Percentiles rank a stretch among this genome's conserved stretches.
These are phyloP conservation scores for Drosophila neonasuta DNA, from an alignment of 2,888 invertebrate species.

Conservation along the genomic window DNA sequence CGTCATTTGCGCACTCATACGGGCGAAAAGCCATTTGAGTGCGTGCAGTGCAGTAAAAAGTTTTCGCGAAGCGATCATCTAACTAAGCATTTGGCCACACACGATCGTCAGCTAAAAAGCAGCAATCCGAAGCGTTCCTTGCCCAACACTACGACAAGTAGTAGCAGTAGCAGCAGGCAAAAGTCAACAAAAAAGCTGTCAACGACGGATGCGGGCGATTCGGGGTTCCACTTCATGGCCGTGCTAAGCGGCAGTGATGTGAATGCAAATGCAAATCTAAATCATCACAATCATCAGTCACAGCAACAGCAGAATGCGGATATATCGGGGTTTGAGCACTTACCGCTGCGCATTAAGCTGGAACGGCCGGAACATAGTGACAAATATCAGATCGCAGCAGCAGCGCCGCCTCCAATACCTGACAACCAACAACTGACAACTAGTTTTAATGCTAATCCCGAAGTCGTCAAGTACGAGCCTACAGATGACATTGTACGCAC, in stretches of 20 bases:
- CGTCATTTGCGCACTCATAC: conserved; percentile 80
- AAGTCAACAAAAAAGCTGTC: conserved; percentile 49
- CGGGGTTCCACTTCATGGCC: conserved; percentile 74
- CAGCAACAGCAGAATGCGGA: conserved; percentile 28
- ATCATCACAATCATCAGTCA: conserved; percentile 39
- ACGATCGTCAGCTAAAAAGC: conserved; percentile 71
- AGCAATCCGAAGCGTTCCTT: conserved; percentile 46
- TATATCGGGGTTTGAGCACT: conserved; percentile 39
- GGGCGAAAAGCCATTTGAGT: conserved; percentile 80
- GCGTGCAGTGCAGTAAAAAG: conserved; percentile 78
- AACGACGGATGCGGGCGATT: conserved; percentile 46
- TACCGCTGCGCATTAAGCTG: conserved; percentile 70
- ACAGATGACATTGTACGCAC: conserved; percentile 61
- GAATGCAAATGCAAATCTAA: conserved; percentile 20
- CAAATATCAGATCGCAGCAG: conserved; percentile 64
- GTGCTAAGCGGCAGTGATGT: conserved; percentile 51
- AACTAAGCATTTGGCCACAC: conserved; percentile 80
- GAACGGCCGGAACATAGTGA: conserved; percentile 68
- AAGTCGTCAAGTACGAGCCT: conserved; percentile 69
- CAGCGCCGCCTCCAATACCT: conserved; percentile 19
- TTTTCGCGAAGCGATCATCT: conserved; percentile 80
- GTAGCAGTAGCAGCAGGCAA: conserved; percentile 18
- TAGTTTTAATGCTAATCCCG: conserved; percentile 56
- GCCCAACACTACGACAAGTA: conserved; percentile 19
- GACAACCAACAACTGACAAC: conserved; percentile 51